phyloP scores from a whole-genome alignment of 1,140 invertebrate genomes.

The Cydia strobilella region DNA sequence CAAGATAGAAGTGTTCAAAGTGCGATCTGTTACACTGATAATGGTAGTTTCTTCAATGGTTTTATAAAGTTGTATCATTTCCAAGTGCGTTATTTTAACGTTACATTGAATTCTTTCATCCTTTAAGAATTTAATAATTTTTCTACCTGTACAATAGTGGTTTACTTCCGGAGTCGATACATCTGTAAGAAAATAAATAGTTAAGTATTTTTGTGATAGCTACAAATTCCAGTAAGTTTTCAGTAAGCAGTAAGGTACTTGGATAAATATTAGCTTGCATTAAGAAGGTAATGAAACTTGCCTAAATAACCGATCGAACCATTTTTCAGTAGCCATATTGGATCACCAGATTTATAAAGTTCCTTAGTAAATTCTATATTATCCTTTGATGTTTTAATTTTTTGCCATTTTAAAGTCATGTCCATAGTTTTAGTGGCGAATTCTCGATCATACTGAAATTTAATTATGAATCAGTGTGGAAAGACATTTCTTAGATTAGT shows the following conservation, averaged over 20 bases:
- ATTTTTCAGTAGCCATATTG: slow-evolving; percentile 59
- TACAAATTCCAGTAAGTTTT: neutral
- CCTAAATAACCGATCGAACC: slow-evolving; percentile 49
- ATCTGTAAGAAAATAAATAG: slow-evolving; percentile 53
- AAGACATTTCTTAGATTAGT: neutral
- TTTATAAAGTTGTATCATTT: slow-evolving; percentile 62
- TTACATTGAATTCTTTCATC: slow-evolving; percentile 63
- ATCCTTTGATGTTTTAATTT: slow-evolving; percentile 24
- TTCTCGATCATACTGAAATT: slow-evolving; percentile 48
- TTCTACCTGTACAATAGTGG: slow-evolving; percentile 62
- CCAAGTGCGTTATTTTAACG: slow-evolving; percentile 60
- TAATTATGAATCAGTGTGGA: neutral
- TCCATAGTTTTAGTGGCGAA: slow-evolving; percentile 30
- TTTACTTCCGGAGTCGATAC: slow-evolving; percentile 55
- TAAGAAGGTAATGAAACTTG: slow-evolving; percentile 39
- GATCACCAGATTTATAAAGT: slow-evolving; percentile 50
- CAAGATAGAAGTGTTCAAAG: slow-evolving; percentile 49
- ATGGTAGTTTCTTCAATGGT: slow-evolving; percentile 45
- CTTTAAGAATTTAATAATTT: slow-evolving; percentile 57
- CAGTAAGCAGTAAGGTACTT: no score
- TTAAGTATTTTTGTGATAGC: neutral
- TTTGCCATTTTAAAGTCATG: slow-evolving; percentile 56
- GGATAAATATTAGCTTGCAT: slow-evolving; percentile 3
- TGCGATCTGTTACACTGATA: slow-evolving; percentile 49
- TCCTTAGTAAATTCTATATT: slow-evolving; percentile 45